These are phyloP conservation scores for Micoletzkya japonica DNA, from an alignment of 2,888 invertebrate species.

Conservation along the genomic window DNA sequence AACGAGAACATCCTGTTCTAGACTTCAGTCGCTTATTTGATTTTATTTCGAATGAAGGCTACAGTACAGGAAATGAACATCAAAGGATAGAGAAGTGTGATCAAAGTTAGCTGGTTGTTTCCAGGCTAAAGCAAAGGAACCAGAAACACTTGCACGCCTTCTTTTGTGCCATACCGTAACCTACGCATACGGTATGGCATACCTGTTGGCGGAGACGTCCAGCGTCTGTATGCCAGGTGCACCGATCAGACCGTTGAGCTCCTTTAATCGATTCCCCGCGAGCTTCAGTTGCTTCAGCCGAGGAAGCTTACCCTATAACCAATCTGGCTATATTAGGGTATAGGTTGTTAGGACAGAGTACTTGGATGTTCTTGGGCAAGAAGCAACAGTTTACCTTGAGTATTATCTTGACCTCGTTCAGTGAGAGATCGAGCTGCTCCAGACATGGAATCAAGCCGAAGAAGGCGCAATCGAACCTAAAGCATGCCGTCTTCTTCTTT, in stretches of 20 bases:
- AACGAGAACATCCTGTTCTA: too few species aligned
- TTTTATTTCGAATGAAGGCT: too few species aligned
- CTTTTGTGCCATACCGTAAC: neutral
- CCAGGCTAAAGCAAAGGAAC: too few species aligned
- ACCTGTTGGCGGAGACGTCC: conserved; percentile 38
- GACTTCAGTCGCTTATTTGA: too few species aligned
- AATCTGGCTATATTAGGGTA: neutral
- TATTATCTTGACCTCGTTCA: conserved; percentile 44
- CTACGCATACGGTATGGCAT: neutral
- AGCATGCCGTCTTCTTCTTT: neutral
- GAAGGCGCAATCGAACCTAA: conserved; percentile 41
- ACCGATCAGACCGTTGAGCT: conserved; percentile 35
- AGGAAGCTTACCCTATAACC: conserved; percentile 7
- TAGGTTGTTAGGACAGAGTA: too few species aligned
- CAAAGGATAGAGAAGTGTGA: too few species aligned
- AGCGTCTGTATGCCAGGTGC: conserved; percentile 9
- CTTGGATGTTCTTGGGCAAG: too few species aligned
- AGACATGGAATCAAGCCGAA: conserved; percentile 39
- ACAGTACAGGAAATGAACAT: too few species aligned
- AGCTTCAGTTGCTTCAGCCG: conserved; percentile 31
- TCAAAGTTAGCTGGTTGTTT: too few species aligned
- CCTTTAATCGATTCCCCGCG: conserved; percentile 39
- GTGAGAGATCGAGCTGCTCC: conserved; percentile 42
- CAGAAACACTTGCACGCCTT: too few species aligned
- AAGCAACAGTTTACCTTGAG: conserved; percentile 5